Percentiles rank a stretch among this genome's conserved stretches.
These are phyloP conservation scores for Muricea muricata DNA, from an alignment of 92 coral and sea anemone species.

Conservation along the genomic window DNA sequence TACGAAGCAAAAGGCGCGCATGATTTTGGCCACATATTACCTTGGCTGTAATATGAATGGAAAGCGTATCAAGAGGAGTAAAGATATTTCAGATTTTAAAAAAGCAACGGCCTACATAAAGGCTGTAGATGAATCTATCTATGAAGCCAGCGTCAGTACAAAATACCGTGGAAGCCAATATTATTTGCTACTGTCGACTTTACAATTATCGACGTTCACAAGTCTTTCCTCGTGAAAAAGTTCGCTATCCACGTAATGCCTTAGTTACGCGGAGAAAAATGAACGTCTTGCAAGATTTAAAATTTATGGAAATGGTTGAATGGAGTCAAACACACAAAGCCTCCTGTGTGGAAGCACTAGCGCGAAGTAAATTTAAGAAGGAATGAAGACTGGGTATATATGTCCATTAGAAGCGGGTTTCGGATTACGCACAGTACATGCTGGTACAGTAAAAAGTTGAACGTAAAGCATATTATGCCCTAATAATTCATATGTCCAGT, in stretches of 20 bases:
- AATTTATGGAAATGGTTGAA: not conserved
- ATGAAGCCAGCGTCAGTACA: not conserved
- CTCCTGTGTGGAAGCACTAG: not conserved
- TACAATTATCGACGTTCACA: conserved; percentile 2
- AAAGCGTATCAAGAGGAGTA: not conserved
- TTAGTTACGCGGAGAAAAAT: not conserved
- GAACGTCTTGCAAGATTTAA: not conserved
- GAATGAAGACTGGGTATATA: too few relatives aligned
- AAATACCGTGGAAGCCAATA: not conserved
- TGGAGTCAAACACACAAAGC: not conserved
- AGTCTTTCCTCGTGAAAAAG: not conserved
- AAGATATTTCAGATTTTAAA: not conserved
- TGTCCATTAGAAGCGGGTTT: too few relatives aligned
- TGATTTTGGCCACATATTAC: conserved; percentile 16
- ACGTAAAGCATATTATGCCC: too few relatives aligned
- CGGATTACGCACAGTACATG: too few relatives aligned
- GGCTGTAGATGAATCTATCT: not conserved
- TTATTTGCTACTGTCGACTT: not conserved
- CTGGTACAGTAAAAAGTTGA: too few relatives aligned
- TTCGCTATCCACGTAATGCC: not conserved
- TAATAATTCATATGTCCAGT: too few relatives aligned
- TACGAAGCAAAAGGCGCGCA: conserved; percentile 21
- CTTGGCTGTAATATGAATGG: not conserved
- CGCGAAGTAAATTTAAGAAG: not conserved
- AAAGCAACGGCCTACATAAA: not conserved